Base-by-base conservation (phyloP, 1,140 invertebrate species). In the Eumaeus atala region DNA sequence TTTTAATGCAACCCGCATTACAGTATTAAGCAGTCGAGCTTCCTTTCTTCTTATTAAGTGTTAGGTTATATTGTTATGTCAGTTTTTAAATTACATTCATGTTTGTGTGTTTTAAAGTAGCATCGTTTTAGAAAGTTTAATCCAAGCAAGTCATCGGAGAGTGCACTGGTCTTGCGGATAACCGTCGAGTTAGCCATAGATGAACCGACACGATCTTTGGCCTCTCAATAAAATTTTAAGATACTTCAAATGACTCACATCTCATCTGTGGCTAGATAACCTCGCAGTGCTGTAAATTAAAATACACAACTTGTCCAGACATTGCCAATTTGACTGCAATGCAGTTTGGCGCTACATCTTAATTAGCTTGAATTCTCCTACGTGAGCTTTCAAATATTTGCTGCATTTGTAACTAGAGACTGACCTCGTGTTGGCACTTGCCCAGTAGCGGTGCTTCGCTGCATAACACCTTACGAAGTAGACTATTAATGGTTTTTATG, bases 101-200 rank as follows among this genome's bases (percentile, higher is more conserved):
- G 12, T 40, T 28, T 28, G 21, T 28, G 21, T 28, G 6, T 28
- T 28, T 44, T 44, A 44, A 16, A 16, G 40, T 18, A 28, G 40
- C 17, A 44, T 44, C 17, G 9, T 12, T 44, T 44, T 44, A 44
- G 40, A 44, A 44, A 44, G 40, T 44, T 44, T 16, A 9, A 44
- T 44, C 40, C 14, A 16, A n/a, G 40, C 40, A 44, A 44, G 40
- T 44, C 40, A 44, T 44, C 40, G 16, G 40, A 44, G 5, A 9
- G 14, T 44, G 9, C 14, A 16, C 40, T 9, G 17, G 40, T 17
- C 12, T 40, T 9, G 12, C 40, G 40, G 21, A 28, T 28, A 28
- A 44, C 7, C 35, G 35, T 16, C 14, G 17, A 16, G 40, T 44
- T 14, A 9, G 40, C 21, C 40, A 17, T 16, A 14, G 35, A 14